phyloP scores from a whole-genome alignment of 2,797 vertebrate species.

The Setipinna tenuifilis region DNA sequence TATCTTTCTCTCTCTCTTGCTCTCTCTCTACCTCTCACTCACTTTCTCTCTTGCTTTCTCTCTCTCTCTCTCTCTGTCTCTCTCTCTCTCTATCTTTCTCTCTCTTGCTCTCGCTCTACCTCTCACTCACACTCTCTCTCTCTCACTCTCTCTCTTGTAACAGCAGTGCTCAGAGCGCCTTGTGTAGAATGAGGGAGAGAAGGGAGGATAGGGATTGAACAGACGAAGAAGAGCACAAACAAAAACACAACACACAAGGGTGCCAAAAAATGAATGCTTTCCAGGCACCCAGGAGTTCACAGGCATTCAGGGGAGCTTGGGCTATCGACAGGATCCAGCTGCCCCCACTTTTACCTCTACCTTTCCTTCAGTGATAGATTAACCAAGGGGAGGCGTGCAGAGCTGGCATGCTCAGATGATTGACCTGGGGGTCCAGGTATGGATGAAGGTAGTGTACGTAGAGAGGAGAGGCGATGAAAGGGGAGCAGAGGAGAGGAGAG shows the following conservation, averaged over 20 bases:
- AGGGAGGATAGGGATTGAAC: slow-evolving; percentile 35
- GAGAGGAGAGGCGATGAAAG: too few species aligned
- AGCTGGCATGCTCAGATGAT: neutral
- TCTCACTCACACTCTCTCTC: slow-evolving; percentile 46
- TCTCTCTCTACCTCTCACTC: neutral
- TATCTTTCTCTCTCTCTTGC: neutral
- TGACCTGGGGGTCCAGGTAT: neutral
- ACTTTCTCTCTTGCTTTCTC: neutral
- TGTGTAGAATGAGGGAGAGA: slow-evolving; percentile 14
- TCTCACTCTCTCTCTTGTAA: neutral
- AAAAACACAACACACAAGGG: slow-evolving; percentile 55
- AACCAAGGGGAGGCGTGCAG: neutral
- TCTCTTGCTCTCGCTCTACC: neutral
- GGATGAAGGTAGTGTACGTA: neutral
- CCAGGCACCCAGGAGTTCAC: slow-evolving; percentile 13
- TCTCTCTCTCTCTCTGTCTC: neutral
- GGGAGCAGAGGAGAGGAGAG: too few species aligned
- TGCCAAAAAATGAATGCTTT: slow-evolving; percentile 18
- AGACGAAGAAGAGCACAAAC: slow-evolving; percentile 28
- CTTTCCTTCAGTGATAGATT: neutral
- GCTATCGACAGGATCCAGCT: neutral
- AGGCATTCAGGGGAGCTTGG: neutral
- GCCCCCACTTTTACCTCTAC: neutral
- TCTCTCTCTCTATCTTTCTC: neutral
- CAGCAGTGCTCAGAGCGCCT: neutral